Evolutionary conservation across 2,797 vertebrate genomes (phyloP), one percentile per base, ranked within the genome.

Genomic region (Ctenopoma multispine): DNA sequence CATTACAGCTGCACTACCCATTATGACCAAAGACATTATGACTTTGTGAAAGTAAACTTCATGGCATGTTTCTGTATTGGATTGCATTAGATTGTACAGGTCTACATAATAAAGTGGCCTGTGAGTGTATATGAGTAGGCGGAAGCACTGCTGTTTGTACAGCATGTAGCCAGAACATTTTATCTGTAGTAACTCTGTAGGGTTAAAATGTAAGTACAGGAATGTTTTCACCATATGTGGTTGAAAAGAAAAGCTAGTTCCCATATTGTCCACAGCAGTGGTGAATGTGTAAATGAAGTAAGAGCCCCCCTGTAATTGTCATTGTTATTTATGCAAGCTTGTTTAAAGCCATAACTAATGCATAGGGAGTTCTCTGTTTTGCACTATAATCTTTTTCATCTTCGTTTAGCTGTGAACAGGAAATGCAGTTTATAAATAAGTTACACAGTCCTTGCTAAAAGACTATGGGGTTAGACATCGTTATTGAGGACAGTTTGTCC

Each of bases 401-500:
- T 79, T 72, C 21, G 8, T 67, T 55, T 70, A 79, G 80, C 80
- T 85, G 87, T 87, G 86, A 87, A 88, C 87, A 92, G 90, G 90
- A 93, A 93, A 89, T 89, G 68, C 85, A 82, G 85, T 88, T 92
- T 93, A 92, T 92, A 94, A 93, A 94, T 93, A 94, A 89, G 89
- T 86, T 56, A 44, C 73, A 80, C 48, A 72, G 80, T 88, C 91
- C 77, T 76, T 74, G 59, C 75, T 70, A 65, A 69, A 74, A 69
- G 59, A 72, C 64, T 54, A 73, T 9, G 0, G 54, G 75, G 72
- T 81, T 73, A 51, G 67, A 61, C n/a, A 27, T 51, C 38, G 38
- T 47, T 70, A 72, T 49, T 55, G 36, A 82, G 63, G 66, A 66
- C 63, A 58, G 23, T 63, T 60, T 63, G 31, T 58, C 44, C 46